Conservation (phyloP, 1,140 invertebrate species). For the Zaprionus gabonicus region DNA sequence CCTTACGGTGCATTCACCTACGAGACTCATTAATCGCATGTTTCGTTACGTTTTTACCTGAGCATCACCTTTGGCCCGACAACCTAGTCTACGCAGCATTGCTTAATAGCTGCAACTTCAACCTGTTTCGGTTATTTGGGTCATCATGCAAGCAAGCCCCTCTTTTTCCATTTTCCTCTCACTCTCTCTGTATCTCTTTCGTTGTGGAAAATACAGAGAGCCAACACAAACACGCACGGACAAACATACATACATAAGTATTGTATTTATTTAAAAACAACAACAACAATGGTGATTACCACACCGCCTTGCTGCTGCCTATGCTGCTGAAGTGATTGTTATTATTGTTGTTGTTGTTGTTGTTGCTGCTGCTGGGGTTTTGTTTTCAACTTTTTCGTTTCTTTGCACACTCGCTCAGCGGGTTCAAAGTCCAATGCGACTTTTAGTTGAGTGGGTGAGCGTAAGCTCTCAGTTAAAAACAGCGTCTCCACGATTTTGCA, state of each 20-base stretch:
- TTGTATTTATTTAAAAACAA: slow-evolving; percentile 16
- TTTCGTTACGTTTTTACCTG: slow-evolving; percentile 11
- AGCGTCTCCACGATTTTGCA: slow-evolving; percentile 18
- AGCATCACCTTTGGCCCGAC: slow-evolving; percentile 27
- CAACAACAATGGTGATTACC: slow-evolving; percentile 59
- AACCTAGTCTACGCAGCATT: slow-evolving; percentile 38
- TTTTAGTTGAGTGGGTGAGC: slow-evolving; percentile 48
- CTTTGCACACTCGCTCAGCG: slow-evolving; percentile 63
- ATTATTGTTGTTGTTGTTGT: slow-evolving; percentile 33
- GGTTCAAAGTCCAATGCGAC: slow-evolving; percentile 72
- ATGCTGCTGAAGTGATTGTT: slow-evolving; percentile 22
- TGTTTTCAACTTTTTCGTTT: slow-evolving; percentile 52
- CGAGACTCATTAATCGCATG: neutral
- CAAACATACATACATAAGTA: slow-evolving; percentile 1
- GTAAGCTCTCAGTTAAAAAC: slow-evolving; percentile 32
- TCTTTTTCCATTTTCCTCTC: slow-evolving; percentile 52
- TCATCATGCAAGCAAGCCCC: slow-evolving; percentile 59
- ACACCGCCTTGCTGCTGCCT: slow-evolving; percentile 39
- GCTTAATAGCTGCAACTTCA: slow-evolving; percentile 39
- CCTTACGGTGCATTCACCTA: slow-evolving; percentile 42
- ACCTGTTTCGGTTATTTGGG: slow-evolving; percentile 71
- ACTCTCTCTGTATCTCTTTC: slow-evolving; percentile 17
- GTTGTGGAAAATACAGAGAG: slow-evolving; percentile 49
- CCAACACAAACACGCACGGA: slow-evolving; percentile 6
- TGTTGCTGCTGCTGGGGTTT: slow-evolving; percentile 27